phyloP scores from a whole-genome alignment of 2,888 invertebrate species.

The Adelognathus sp. region DNA sequence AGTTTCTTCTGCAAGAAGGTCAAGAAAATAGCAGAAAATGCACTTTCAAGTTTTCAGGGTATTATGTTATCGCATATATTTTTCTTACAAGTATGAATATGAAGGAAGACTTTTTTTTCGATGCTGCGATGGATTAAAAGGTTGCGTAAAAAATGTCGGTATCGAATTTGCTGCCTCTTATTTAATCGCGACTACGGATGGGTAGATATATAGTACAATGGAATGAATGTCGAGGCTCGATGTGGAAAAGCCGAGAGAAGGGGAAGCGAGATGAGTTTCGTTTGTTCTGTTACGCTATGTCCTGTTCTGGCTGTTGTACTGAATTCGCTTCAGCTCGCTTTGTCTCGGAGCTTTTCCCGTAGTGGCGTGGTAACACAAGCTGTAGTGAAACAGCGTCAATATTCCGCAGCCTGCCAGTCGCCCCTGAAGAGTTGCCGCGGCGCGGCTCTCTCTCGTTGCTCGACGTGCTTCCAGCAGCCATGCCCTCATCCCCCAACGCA shows the following conservation, averaged over 20 bases:
- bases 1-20: no score
- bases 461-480: not conserved
- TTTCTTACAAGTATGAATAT: no score
- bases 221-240: conserved; percentile 47
- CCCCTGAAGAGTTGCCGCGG: conserved; percentile 35
- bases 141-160: not conserved
- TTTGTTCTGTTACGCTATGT: conserved; percentile 39
- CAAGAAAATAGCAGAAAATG: no score
- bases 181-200: conserved; percentile 31
- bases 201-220: conserved; percentile 22
- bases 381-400: conserved; percentile 34
- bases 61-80: no score
- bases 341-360: conserved; percentile 35
- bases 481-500: not conserved
- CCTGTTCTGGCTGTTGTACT: conserved; percentile 27
- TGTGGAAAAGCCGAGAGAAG: conserved; percentile 21
- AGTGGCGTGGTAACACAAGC: conserved; percentile 24
- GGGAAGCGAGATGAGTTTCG: conserved; percentile 23
- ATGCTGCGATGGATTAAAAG: not conserved
- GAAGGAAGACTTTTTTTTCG: not conserved
- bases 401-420: conserved; percentile 36
- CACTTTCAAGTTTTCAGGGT: no score
- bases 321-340: conserved; percentile 51
- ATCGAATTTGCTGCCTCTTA: conserved; percentile 9
- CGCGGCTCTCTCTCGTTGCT: not conserved